Evolutionary conservation across 2,113 vertebrate genomes (phyloP).

Genomic region (Motacilla tschutschensis): DNA sequence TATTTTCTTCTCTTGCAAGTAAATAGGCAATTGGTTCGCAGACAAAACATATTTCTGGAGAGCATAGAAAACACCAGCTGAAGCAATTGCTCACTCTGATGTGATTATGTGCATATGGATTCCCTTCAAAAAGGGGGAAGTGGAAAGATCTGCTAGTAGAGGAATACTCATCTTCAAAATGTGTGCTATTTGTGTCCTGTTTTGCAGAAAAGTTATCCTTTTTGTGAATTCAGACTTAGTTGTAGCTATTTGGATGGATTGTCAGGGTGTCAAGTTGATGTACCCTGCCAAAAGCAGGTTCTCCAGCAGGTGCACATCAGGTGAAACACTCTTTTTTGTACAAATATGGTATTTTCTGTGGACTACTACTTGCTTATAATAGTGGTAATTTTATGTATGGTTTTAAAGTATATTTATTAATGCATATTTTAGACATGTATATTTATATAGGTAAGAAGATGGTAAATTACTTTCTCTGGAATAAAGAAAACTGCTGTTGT

Average conservation of each 20-base stretch:
- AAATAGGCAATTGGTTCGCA: not conserved
- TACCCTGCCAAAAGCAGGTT: not conserved
- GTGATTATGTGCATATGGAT: not conserved
- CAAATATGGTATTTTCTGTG: not conserved
- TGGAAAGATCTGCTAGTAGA: not conserved
- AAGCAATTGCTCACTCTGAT: not conserved
- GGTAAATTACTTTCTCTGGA: not conserved
- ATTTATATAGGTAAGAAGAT: not conserved
- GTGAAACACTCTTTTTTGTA: not conserved
- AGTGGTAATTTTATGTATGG: not conserved
- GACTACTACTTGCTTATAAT: not conserved
- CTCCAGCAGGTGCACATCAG: not conserved
- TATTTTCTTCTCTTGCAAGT: not conserved
- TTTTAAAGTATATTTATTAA: not conserved
- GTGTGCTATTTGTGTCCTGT: not conserved
- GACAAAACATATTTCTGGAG: not conserved
- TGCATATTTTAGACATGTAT: not conserved
- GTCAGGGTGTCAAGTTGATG: not conserved
- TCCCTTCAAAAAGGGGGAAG: not conserved
- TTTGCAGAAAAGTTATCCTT: not conserved
- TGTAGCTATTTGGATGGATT: not conserved
- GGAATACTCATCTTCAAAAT: not conserved
- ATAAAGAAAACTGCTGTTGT: not conserved
- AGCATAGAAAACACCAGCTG: not conserved
- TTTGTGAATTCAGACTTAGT: not conserved